Conservation (phyloP, 2,888 invertebrate species). For the Lamproptera curius region DNA sequence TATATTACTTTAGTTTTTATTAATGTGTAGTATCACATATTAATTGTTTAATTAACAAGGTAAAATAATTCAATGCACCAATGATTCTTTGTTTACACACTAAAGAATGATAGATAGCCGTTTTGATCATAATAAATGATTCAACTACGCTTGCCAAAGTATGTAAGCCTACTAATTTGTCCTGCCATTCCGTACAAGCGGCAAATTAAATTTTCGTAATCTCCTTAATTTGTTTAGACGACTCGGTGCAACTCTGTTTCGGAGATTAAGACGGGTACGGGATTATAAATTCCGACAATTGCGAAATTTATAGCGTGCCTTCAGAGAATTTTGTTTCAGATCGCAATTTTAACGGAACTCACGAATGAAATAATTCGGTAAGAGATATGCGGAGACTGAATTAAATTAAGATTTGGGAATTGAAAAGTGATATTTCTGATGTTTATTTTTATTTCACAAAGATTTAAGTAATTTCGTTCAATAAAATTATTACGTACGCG, state of each 20-base stretch:
- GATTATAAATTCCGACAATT: conserved; percentile 49
- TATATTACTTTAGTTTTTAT: too few species aligned
- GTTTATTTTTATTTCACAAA: too few species aligned
- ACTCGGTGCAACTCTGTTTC: conserved; percentile 35
- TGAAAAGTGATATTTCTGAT: too few species aligned
- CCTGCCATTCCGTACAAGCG: conserved; percentile 38
- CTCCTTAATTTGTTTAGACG: conserved; percentile 43
- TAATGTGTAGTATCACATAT: too few species aligned
- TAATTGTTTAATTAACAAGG: too few species aligned
- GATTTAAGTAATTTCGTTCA: too few species aligned
- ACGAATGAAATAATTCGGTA: background rate
- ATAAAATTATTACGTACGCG: too few species aligned
- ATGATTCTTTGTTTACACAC: too few species aligned
- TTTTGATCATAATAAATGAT: conserved; percentile 25
- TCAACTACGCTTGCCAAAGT: conserved; percentile 26
- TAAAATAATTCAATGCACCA: too few species aligned
- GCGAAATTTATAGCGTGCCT: conserved; percentile 27
- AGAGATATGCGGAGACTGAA: background rate
- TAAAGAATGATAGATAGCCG: conserved; percentile 14
- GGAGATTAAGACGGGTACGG: conserved; percentile 42
- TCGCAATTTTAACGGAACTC: background rate
- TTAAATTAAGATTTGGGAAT: too few species aligned
- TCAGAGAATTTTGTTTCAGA: background rate
- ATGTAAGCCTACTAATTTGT: conserved; percentile 40
- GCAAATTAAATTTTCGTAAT: conserved; percentile 57